Evolutionary conservation across 2,888 invertebrate genomes (phyloP).

Genomic region (Drosophila nigricruria): DNA sequence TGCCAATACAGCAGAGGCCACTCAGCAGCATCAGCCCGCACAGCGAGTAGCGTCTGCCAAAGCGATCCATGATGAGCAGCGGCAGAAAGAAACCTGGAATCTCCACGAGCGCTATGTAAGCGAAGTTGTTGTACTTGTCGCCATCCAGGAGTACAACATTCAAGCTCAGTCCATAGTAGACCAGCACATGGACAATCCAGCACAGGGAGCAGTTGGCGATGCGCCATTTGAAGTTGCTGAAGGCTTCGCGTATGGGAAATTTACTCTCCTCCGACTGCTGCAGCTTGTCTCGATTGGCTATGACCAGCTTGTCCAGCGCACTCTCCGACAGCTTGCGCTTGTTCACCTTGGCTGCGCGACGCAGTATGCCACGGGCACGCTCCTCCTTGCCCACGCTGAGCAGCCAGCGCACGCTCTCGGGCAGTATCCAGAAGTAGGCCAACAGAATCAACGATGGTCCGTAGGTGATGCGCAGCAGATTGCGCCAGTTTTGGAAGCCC

Average conservation of each 20-base stretch:
- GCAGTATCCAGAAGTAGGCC: conserved; percentile 89
- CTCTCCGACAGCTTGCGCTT: conserved; percentile 87
- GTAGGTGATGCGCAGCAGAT: conserved; percentile 88
- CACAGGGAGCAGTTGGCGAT: conserved; percentile 89
- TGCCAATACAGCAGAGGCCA: conserved; percentile 84
- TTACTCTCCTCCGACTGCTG: conserved; percentile 71
- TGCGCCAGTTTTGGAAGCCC: conserved; percentile 89
- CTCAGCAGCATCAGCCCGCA: conserved; percentile 88
- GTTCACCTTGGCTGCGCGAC: conserved; percentile 88
- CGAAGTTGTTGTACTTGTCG: conserved; percentile 91
- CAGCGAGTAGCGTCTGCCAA: conserved; percentile 88
- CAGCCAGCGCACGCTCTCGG: conserved; percentile 92
- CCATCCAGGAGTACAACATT: conserved; percentile 91
- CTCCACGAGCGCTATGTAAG: conserved; percentile 87
- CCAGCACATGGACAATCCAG: conserved; percentile 92
- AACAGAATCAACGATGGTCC: conserved; percentile 89
- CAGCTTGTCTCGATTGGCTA: conserved; percentile 78
- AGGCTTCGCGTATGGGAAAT: conserved; percentile 82
- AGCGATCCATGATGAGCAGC: conserved; percentile 88
- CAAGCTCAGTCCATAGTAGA: conserved; percentile 92
- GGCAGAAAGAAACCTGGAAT: conserved; percentile 90
- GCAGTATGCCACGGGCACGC: conserved; percentile 87
- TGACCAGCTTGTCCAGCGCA: conserved; percentile 84
- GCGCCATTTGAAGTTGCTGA: conserved; percentile 81
- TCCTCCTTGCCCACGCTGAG: conserved; percentile 87